Percentiles rank a stretch among this genome's conserved stretches.
Evolutionary conservation across 2,797 vertebrate genomes (phyloP).

Genomic region (Labeo calbasu): DNA sequence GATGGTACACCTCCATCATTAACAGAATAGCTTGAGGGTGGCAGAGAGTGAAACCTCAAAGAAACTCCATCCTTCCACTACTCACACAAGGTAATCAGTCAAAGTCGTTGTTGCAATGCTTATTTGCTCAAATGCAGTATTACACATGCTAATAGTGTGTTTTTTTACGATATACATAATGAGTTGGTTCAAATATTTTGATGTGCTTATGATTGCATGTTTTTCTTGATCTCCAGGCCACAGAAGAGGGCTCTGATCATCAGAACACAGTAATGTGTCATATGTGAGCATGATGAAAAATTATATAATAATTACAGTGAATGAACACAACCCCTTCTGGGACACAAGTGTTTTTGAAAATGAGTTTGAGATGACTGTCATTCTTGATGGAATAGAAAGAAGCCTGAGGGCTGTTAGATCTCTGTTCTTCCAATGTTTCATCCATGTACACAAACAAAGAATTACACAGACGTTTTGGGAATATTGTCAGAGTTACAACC

Average conservation of each 20-base stretch:
- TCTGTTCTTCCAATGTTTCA: neutral
- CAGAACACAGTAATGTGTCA: neutral
- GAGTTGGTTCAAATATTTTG: neutral
- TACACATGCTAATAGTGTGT: neutral
- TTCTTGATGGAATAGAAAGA: neutral
- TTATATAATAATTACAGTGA: neutral
- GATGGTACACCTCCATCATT: slow-evolving; percentile 59
- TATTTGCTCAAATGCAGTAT: neutral
- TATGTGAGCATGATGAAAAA: neutral
- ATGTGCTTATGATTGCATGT: neutral
- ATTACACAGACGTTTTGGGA: neutral
- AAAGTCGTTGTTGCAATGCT: neutral
- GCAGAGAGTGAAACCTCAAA: slow-evolving; percentile 61
- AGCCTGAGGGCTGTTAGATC: neutral
- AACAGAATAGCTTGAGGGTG: slow-evolving; percentile 40
- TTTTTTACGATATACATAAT: neutral
- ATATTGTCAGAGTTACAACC: too few relatives aligned
- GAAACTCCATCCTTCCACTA: slow-evolving; percentile 74
- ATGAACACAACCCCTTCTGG: neutral
- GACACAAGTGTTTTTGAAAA: neutral
- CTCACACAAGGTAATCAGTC: slow-evolving; percentile 58
- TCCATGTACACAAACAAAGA: neutral
- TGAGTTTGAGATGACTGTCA: neutral
- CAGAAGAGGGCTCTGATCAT: neutral
- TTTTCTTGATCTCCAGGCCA: neutral